Evolutionary conservation across 2,888 invertebrate species (phyloP), one percentile per base, ranked within the genome.

Genomic region (Rotaria macrura): DNA sequence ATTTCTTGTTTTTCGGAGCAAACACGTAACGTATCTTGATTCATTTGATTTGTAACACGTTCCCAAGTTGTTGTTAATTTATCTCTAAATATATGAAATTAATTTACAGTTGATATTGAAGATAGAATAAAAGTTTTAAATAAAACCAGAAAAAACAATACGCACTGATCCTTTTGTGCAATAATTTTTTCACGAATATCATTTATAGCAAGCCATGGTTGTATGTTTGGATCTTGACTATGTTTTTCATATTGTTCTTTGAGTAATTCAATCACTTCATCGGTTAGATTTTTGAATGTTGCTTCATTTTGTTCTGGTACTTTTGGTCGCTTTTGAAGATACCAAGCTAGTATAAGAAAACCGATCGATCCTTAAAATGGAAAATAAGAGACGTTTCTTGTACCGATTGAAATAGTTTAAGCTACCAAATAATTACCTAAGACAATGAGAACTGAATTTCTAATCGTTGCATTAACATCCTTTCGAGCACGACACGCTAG

Each of bases 1-100:
- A 96, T 94, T 40, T 94, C 93, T 89, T 95, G 95, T 23, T 95
- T 93, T 89, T 96, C 96, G 88, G 94, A 94, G 38, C 91, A 89
- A 38, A 93, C 94, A 87, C 97, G 90, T n/a, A 93, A 92, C 87
- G 93, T 93, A 87, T 92, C 91, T 34, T 91, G 25, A 43, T 17
- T 14, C n/a, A 79, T 43, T n/a, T 43, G 7, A 25, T 12, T 43
- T 43, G 40, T 79, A 79, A 79, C 25, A 79, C 79, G 79, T 79
- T 79, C 79, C 79, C 79, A 79, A n/a, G 34, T 14, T 12, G 23
- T 10, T 79, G 20, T 79, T n/a, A 79, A 79, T 25, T 34, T 34
- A n/a, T 79, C 43, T 40, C 79, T 79, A 79, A n/a, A 14, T 2
- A 79, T 9, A 79, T 43, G 6, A 25, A 79, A n/a, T 43, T 25